Conservation (phyloP, 2,888 invertebrate genomes). For the Magallana nippona region DNA sequence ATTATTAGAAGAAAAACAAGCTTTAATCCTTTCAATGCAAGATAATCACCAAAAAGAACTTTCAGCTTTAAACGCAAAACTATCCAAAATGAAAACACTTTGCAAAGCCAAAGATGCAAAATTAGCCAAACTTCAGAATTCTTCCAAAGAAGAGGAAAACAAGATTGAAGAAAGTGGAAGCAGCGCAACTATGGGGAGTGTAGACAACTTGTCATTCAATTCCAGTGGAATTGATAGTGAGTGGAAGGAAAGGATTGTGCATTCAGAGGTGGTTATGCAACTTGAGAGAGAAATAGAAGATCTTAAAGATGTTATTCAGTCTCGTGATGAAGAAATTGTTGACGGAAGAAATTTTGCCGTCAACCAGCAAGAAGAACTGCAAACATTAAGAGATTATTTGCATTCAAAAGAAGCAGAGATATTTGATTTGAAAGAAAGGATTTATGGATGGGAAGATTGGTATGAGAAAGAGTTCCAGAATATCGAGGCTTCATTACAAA, state of each 20-base stretch:
- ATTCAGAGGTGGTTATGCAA: slow-evolving; percentile 17
- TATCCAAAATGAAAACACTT: slow-evolving; percentile 51
- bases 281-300: slow-evolving; percentile 33
- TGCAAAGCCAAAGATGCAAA: slow-evolving; percentile 53
- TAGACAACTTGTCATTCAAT: background rate
- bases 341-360: slow-evolving; percentile 24
- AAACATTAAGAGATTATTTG: slow-evolving; percentile 28
- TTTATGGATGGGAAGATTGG: slow-evolving; percentile 48
- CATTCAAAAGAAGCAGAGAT: slow-evolving; percentile 43
- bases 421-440: slow-evolving; percentile 32
- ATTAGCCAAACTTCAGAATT: slow-evolving; percentile 44
- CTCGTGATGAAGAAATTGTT: slow-evolving; percentile 35
- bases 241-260: slow-evolving; percentile 16
- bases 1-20: slow-evolving; percentile 36
- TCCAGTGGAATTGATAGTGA: slow-evolving; percentile 8
- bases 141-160: slow-evolving; percentile 13
- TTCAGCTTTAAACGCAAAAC: slow-evolving; percentile 34
- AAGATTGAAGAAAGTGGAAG: slow-evolving; percentile 36
- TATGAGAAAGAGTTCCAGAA: slow-evolving; percentile 44
- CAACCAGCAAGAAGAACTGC: slow-evolving; percentile 18
- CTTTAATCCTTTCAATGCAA: slow-evolving; percentile 37
- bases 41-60: slow-evolving; percentile 45
- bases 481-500: slow-evolving; percentile 10
- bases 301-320: slow-evolving; percentile 14
- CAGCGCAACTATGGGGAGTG: background rate